phyloP scores from a whole-genome alignment of 2,797 vertebrate species.

The Uromys caudimaculatus region DNA sequence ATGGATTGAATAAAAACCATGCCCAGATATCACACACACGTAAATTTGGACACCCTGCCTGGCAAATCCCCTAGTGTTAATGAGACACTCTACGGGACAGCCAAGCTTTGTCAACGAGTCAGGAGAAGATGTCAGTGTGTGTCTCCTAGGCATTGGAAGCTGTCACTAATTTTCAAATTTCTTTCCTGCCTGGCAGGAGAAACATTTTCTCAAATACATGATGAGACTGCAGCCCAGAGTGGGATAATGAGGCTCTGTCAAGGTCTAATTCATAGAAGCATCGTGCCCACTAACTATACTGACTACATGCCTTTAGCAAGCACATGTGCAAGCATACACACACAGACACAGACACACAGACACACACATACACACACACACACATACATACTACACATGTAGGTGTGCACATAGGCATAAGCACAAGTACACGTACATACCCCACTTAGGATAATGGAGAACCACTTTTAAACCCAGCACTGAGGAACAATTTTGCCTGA shows the following conservation, averaged over 20 bases:
- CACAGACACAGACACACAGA: neutral
- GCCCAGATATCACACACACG: neutral
- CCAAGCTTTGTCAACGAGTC: neutral
- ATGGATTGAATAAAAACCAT: constrained; percentile 23
- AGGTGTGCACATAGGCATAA: neutral
- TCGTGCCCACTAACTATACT: neutral
- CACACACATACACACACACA: neutral
- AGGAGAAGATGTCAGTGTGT: constrained; percentile 34
- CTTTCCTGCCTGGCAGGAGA: constrained; percentile 14
- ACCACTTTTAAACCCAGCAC: neutral
- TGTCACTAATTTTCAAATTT: constrained; percentile 71
- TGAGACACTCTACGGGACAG: constrained; percentile 26
- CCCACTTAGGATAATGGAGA: neutral
- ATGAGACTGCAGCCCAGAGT: constrained; percentile 25
- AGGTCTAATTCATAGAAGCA: constrained; percentile 13
- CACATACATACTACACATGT: neutral
- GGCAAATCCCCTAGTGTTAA: neutral
- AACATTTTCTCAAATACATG: constrained; percentile 46
- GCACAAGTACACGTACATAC: neutral
- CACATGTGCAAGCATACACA: accelerated
- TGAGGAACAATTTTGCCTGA: constrained; percentile 30
- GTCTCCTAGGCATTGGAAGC: constrained; percentile 52
- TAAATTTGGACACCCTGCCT: constrained; percentile 46
- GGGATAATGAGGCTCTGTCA: neutral
- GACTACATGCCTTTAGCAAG: neutral